Percentiles rank a stretch among this genome's conserved stretches.
Evolutionary conservation across 2,797 vertebrate genomes (phyloP).

Genomic region (Rhodeus uyekii): DNA sequence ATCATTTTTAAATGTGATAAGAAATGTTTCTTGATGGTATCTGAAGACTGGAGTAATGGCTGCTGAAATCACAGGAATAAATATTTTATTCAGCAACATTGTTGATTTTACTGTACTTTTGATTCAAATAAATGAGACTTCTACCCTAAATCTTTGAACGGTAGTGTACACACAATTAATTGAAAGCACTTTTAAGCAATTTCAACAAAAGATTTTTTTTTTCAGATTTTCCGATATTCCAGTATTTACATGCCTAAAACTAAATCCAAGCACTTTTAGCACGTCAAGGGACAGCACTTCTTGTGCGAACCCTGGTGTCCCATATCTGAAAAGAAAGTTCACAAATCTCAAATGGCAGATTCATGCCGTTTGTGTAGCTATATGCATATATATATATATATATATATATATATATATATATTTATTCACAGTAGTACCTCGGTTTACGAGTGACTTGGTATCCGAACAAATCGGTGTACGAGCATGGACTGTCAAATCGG

Average conservation of each 20-base stretch:
- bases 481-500: too few relatives aligned
- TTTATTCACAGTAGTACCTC: too few relatives aligned
- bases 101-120: background rate
- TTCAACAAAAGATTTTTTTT: background rate
- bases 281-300: background rate
- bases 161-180: background rate
- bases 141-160: background rate
- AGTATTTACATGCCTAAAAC: background rate
- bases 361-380: background rate
- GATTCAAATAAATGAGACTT: background rate
- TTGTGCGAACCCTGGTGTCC: background rate
- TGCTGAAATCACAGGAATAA: background rate
- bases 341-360: slow-evolving; percentile 17
- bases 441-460: too few relatives aligned
- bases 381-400: too few relatives aligned
- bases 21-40: background rate
- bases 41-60: background rate
- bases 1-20: background rate
- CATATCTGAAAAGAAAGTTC: background rate
- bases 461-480: too few relatives aligned
- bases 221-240: background rate
- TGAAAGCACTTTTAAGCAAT: background rate
- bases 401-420: too few relatives aligned
- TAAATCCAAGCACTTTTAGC: background rate
- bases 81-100: background rate